Percentiles rank a stretch among this genome's conserved stretches.
Evolutionary conservation across 1,140 invertebrate species (phyloP).

Genomic region (Bombus impatiens): DNA sequence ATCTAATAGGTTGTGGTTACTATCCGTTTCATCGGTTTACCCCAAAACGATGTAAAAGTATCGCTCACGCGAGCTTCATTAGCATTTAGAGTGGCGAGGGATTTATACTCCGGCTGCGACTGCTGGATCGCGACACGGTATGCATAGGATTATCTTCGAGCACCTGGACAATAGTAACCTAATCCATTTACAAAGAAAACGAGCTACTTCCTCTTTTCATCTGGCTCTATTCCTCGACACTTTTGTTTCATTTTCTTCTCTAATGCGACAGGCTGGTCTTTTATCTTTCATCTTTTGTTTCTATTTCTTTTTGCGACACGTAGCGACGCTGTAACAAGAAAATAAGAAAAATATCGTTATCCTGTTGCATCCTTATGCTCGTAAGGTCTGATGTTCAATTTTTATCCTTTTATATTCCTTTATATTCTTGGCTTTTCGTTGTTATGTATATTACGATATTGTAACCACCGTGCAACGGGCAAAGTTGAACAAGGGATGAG

Average conservation of each 20-base stretch:
- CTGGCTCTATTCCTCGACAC: background rate
- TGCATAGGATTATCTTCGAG: conserved; percentile 73
- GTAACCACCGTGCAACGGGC: too few relatives aligned
- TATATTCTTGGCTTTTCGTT: background rate
- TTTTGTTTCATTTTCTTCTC: background rate
- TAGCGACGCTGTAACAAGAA: background rate
- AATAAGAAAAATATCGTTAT: background rate
- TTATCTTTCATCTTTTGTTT: conserved; percentile 38
- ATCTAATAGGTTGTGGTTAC: conserved; percentile 38
- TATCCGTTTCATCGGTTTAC: conserved; percentile 58
- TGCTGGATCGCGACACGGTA: conserved; percentile 71
- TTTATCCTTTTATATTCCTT: background rate
- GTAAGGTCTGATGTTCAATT: background rate
- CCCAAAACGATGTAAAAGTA: conserved; percentile 64
- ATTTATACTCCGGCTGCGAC: conserved; percentile 70
- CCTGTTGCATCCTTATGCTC: background rate
- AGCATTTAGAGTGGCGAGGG: conserved; percentile 75
- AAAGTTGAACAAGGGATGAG: too few relatives aligned
- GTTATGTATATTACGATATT: too few relatives aligned
- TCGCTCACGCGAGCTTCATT: conserved; percentile 68
- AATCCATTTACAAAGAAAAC: conserved; percentile 67
- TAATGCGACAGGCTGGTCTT: background rate
- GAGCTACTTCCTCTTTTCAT: conserved; percentile 49
- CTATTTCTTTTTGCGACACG: conserved; percentile 24
- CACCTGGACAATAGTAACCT: conserved; percentile 68